phyloP scores from a whole-genome alignment of 1,140 invertebrate species.

The Trichonephila clavipes region DNA sequence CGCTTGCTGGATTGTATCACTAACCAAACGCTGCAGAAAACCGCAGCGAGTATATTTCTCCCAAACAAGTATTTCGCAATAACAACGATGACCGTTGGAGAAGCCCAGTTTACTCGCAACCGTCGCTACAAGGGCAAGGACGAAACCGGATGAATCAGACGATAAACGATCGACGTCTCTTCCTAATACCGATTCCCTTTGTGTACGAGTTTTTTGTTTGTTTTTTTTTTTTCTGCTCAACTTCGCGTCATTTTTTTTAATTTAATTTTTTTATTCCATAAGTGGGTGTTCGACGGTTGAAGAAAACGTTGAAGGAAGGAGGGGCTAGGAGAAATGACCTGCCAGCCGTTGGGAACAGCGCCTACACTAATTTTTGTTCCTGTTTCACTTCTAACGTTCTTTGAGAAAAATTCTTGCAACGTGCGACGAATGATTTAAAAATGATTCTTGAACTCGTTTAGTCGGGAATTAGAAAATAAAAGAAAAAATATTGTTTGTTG shows the following conservation, averaged over 20 bases:
- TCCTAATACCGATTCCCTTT: constrained; percentile 24
- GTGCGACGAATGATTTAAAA: background rate
- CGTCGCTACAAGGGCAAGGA: constrained; percentile 10
- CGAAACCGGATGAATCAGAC: constrained; percentile 10
- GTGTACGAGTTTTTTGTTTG: background rate
- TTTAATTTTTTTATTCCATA: background rate
- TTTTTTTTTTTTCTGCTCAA: too few species aligned
- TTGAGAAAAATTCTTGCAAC: background rate
- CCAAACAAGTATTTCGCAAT: background rate
- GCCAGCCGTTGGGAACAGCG: constrained; percentile 24
- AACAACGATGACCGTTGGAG: constrained; percentile 22
- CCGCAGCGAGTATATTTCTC: background rate
- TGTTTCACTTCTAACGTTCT: background rate
- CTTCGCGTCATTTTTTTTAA: background rate
- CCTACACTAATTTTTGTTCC: constrained; percentile 16
- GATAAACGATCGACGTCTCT: constrained; percentile 17
- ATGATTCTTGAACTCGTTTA: background rate
- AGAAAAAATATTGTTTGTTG: background rate
- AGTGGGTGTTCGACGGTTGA: constrained; percentile 41
- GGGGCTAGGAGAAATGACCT: constrained; percentile 19
- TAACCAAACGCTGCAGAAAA: background rate
- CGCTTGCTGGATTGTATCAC: too few species aligned
- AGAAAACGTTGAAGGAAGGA: background rate
- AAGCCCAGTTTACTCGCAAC: constrained; percentile 20
- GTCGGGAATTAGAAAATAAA: background rate